Evolutionary conservation across 2,113 vertebrate species (phyloP), one percentile per base, ranked within the genome.

Genomic region (Hydrolagus affinis): DNA sequence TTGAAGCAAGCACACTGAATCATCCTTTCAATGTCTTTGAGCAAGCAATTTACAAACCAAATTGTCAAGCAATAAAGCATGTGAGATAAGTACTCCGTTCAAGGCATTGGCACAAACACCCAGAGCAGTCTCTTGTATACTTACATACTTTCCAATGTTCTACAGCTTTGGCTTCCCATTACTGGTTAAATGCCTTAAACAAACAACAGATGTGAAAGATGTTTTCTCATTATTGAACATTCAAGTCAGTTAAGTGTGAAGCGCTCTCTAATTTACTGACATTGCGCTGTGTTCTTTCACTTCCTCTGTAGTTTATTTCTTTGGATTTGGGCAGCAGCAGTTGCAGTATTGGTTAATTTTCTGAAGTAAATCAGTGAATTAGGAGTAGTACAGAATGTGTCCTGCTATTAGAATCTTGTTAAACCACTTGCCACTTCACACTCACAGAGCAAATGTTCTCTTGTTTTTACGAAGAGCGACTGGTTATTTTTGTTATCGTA

Each of bases 11-110:
- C 90, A 91, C 93, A 91, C 86, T 91, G 90, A 92, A 94, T 93
- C 91, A 90, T 91, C 88, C 90, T 92, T 93, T 91, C 91, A 93
- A 93, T 90, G 91, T 91, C 30, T 92, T 92, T 93, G 91, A 92
- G 91, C 93, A 94, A 93, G 94, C 93, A 94, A 94, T 94, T 93
- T 93, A 90, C 91, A 91, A 44, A 3, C 44, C 44, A 44, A 92
- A 91, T 91, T 92, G 93, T 93, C 93, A 92, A 91, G 92, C 93
- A 93, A 92, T 94, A 93, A 94, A 93, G 88, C 88, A 89, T 89
- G 91, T 89, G 90, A 90, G 92, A 86, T 92, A 94, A 94, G 92
- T 92, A 92, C 89, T 92, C 89, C 90, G 92, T 92, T 86, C 90
- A 88, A 93, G 91, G 90, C 89, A 91, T 25, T 10, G 19, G 90